A percentile compares a stretch with the other conserved stretches of the same genome.
Conservation (phyloP, 1,140 invertebrate genomes). For the Ganaspis sp. region DNA sequence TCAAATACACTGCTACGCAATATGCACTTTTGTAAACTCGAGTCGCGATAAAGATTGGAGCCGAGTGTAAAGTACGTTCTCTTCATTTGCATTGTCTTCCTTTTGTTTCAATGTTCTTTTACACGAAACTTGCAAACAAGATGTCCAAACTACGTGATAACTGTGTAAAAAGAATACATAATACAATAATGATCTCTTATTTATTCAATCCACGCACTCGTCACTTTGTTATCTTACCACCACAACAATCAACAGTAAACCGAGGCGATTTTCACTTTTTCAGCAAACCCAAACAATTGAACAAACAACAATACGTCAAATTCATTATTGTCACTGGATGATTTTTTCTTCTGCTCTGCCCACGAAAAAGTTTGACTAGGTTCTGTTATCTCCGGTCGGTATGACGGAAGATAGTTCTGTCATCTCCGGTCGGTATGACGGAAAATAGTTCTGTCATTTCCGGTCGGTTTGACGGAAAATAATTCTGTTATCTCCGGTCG, state of each 20-base stretch:
- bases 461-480: too few species aligned
- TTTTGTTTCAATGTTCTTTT: not conserved
- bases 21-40: not conserved
- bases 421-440: too few species aligned
- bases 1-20: not conserved
- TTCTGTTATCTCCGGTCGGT: too few species aligned
- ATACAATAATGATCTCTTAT: not conserved
- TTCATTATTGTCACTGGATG: too few species aligned
- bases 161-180: not conserved
- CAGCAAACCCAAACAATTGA: too few species aligned
- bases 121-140: not conserved
- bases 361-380: too few species aligned
- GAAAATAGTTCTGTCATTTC: too few species aligned
- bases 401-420: too few species aligned
- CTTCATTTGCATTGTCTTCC: not conserved
- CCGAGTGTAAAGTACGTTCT: not conserved
- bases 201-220: constrained; percentile 2
- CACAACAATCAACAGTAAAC: not conserved
- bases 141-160: not conserved
- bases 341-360: too few species aligned
- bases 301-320: too few species aligned
- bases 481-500: too few species aligned
- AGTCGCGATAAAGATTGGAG: not conserved
- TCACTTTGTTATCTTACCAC: not conserved
- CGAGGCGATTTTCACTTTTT: not conserved